Conservation (phyloP, 2,113 vertebrate species). For the Catharus fuscescens region DNA sequence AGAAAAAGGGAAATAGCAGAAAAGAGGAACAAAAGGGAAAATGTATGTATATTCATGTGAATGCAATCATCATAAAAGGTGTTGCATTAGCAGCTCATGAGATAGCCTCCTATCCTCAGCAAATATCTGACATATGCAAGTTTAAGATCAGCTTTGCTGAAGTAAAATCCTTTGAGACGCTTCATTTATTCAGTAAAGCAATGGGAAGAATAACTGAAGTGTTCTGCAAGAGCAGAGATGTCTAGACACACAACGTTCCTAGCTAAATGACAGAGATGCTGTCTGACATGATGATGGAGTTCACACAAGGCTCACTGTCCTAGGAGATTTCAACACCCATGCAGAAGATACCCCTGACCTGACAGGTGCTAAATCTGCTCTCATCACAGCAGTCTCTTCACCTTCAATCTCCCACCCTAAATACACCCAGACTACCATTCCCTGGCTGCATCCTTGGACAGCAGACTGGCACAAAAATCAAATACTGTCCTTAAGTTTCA, state of each 20-base stretch:
- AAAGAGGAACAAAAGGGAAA: not conserved
- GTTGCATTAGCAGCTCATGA: not conserved
- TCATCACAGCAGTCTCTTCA: not conserved
- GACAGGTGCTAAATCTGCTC: slow-evolving; percentile 39
- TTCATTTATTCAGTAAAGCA: not conserved
- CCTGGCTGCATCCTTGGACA: not conserved
- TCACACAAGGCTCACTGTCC: slow-evolving; percentile 8
- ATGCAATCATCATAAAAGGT: not conserved
- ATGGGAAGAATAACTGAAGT: not conserved
- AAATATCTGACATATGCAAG: not conserved
- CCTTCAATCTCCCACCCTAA: not conserved
- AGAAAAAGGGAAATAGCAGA: not conserved
- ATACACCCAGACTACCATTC: not conserved
- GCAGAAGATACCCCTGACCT: not conserved
- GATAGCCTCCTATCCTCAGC: not conserved
- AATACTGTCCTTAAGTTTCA: not conserved
- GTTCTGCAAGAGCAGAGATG: not conserved
- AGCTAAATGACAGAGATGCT: not conserved
- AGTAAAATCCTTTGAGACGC: not conserved
- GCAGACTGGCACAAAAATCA: not conserved
- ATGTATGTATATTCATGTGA: not conserved
- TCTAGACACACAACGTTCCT: not conserved
- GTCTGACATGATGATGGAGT: not conserved
- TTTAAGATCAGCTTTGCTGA: not conserved
- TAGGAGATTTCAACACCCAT: not conserved